Evolutionary conservation across 2,888 invertebrate genomes (phyloP), one percentile per base, ranked within the genome.

Genomic region (Stomorhina lunata): DNA sequence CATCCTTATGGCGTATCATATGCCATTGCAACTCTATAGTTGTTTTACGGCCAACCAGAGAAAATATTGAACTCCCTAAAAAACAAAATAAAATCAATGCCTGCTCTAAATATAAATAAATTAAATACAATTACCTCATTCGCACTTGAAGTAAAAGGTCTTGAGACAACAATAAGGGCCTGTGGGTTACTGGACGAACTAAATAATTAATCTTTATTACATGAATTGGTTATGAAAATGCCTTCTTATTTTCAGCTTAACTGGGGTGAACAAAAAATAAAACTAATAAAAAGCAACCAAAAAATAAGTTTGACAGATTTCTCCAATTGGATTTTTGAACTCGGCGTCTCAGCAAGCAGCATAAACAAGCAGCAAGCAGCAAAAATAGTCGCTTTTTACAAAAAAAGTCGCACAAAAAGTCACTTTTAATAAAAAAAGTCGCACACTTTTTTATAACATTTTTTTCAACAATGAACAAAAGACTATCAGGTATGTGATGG

Each of bases 31-130:
- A 69, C 68, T 2, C 22, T 77, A n/a, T 63, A 61, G 68, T 40
- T 66, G 17, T 63, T 76, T 25, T 83, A 72, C 45, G 83, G 79
- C 17, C 82, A 82, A 43, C 78, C 78, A 12, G 82, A 78, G 15
- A 78, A 75, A 65, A 82, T 78, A 48, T 17, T 83, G 17, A 20
- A 20, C 29, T 53, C 63, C 10, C 12, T 78, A 3, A 69, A 71
- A 71, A 69, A 53, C n/a, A 63, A 50, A 71, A 71, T 78, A 61
- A 69, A 63, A 69, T 25, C 7, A 40, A 7, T 53, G 17, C 77
- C 77, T 17, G 2, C 20, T 3, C n/a, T 77, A 5, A 61, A 69
- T 20, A 15, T 17, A 1, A 68, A 69, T 29, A 68, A 76, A 25
- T 48, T 76, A 17, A 20, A 68, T 25, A 59, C 55, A 43, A 29